Conservation (phyloP, 1,140 invertebrate species). For the Zaprionus inermis region DNA sequence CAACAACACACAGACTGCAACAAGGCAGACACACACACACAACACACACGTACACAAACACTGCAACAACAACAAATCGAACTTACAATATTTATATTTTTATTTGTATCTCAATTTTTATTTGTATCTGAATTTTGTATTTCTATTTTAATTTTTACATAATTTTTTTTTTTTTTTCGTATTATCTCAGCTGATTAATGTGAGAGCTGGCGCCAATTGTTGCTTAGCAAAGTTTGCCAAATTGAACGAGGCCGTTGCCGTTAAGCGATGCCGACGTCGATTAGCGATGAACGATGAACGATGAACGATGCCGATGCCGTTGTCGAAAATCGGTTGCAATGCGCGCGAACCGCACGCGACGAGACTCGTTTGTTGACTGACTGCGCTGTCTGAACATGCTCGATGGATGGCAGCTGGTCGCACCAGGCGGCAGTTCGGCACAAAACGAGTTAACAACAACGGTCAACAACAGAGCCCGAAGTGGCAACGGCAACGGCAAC, state of each 20-base stretch:
- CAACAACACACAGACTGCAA: background rate
- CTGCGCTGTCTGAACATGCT: slow-evolving; percentile 45
- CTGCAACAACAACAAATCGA: slow-evolving; percentile 2
- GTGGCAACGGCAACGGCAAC: background rate
- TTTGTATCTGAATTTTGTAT: slow-evolving; percentile 12
- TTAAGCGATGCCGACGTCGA: slow-evolving; percentile 1
- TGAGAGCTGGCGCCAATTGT: slow-evolving; percentile 12
- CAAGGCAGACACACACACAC: background rate
- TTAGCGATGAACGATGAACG: too few relatives aligned
- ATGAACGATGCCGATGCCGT: background rate
- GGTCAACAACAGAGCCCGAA: slow-evolving; percentile 11
- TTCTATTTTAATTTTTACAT: slow-evolving; percentile 11
- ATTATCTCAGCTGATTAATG: slow-evolving; percentile 15
- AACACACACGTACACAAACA: background rate
- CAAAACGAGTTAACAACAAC: slow-evolving; percentile 25
- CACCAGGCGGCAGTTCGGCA: slow-evolving; percentile 31
- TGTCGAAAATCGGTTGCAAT: slow-evolving; percentile 13
- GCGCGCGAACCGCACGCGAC: slow-evolving; percentile 59
- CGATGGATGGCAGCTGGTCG: slow-evolving; percentile 42
- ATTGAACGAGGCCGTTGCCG: slow-evolving; percentile 15
- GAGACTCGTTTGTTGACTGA: slow-evolving; percentile 70
- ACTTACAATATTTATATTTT: slow-evolving; percentile 9
- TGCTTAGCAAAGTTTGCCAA: slow-evolving; percentile 9
- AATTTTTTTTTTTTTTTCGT: background rate
- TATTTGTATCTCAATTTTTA: slow-evolving; percentile 8